Base-by-base conservation (phyloP, 2,113 vertebrate genomes). In the Beaufortia kweichowensis region DNA sequence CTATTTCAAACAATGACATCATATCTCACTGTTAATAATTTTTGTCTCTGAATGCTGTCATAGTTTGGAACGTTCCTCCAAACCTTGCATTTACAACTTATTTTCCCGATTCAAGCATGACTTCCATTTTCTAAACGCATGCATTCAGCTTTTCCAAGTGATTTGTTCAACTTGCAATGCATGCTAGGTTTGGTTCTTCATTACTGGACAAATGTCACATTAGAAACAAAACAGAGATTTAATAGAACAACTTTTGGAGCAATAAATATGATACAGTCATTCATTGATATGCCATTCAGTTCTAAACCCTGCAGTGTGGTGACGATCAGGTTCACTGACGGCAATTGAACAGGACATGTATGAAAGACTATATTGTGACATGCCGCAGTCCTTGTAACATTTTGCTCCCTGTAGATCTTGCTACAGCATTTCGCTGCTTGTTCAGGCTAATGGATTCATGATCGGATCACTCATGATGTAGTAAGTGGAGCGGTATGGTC, bases 41-140 rank as follows among this genome's bases (percentile, higher is more conserved):
- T 31, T 72, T 63, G 4, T 59, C 53, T 15, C 33, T 24, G 6
- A 10, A 31, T 39, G 17, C 23, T 56, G 41, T 56, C 19, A 5
- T 7, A 57, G 10, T 6, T n/a, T 74, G 50, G 23, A 17, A 24
- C 21, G 11, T 11, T 50, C 60, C 15, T 56, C 19, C 35, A 76
- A 64, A 57, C 29, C 48, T 41, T 57, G 31, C 39, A 59, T 31
- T 63, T 10, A 21, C 24, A 68, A 23, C 41, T 33, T 10, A 53
- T 77, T 77, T 31, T 17, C 63, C 19, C 29, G 76, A 76, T 39
- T 17, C 48, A 46, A 60, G 57, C 55, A 66, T 53, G 72, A 43
- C 59, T 72, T 65, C 43, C 61, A 67, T 82, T 73, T 78, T 78
- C 23, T 61, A 17, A 12, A 60, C 57, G 46, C 35, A 46, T 11